Evolutionary conservation across 1,140 invertebrate genomes (phyloP).

Genomic region (Formica exsecta): DNA sequence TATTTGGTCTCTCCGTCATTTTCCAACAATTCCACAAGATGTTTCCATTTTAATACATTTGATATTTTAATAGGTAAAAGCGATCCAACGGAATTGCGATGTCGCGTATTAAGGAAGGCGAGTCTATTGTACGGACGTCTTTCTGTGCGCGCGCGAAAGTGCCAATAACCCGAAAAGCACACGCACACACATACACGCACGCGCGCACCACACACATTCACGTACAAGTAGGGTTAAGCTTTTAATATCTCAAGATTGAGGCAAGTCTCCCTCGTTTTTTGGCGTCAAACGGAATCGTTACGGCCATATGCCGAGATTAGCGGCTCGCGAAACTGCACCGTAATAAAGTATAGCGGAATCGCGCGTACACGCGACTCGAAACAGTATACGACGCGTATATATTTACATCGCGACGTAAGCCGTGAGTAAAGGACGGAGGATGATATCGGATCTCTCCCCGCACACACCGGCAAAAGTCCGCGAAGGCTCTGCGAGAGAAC

Average conservation of each 20-base stretch:
- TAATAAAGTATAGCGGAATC: slow-evolving; percentile 20
- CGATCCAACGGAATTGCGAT: not conserved
- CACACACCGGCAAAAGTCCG: slow-evolving; percentile 33
- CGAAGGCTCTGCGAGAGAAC: slow-evolving; percentile 15
- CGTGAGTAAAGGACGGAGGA: not conserved
- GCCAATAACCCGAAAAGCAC: slow-evolving; percentile 33
- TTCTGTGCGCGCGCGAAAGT: slow-evolving; percentile 10
- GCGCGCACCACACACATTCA: too few relatives aligned
- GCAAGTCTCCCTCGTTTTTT: not conserved
- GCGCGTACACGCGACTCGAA: not conserved
- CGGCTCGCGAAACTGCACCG: not conserved
- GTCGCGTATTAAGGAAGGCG: slow-evolving; percentile 28
- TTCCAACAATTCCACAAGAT: not conserved
- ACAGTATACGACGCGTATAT: slow-evolving; percentile 2
- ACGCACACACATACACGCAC: too few relatives aligned
- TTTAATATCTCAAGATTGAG: not conserved
- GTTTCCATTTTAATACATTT: not conserved
- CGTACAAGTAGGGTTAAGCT: not conserved
- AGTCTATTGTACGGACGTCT: slow-evolving; percentile 8
- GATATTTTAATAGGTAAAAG: not conserved
- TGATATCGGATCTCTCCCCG: slow-evolving; percentile 13
- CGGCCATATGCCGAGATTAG: not conserved
- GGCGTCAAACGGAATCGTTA: not conserved
- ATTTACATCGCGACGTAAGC: slow-evolving; percentile 29
- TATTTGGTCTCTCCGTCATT: not conserved